phyloP scores from a whole-genome alignment of 1,140 invertebrate species.

The Drosophila lacteicornis region DNA sequence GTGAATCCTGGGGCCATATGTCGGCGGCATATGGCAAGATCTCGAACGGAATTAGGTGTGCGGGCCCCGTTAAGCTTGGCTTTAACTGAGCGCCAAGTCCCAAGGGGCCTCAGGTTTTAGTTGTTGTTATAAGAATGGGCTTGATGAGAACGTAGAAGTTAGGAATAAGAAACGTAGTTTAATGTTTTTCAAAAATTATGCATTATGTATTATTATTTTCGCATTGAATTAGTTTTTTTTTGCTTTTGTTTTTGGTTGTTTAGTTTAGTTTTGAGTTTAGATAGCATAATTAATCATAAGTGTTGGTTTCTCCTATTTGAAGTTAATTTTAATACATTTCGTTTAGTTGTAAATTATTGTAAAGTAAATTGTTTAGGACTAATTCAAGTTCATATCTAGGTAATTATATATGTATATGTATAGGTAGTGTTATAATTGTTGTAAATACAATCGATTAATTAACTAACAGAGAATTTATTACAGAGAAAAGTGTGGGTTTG shows the following conservation, averaged over 20 bases:
- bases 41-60: slow-evolving; percentile 8
- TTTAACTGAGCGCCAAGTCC: slow-evolving; percentile 38
- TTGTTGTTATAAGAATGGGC: slow-evolving; percentile 36
- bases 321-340: slow-evolving; percentile 79
- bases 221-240: slow-evolving; percentile 48
- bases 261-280: slow-evolving; percentile 67
- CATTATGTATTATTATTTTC: slow-evolving; percentile 75
- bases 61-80: slow-evolving; percentile 33
- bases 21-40: slow-evolving; percentile 38
- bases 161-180: slow-evolving; percentile 44
- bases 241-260: slow-evolving; percentile 17
- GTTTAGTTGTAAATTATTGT: slow-evolving; percentile 79
- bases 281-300: slow-evolving; percentile 72
- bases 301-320: slow-evolving; percentile 59
- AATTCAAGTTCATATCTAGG: slow-evolving; percentile 65
- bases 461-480: slow-evolving; percentile 67
- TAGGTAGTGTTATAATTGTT: slow-evolving; percentile 66
- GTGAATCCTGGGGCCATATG: slow-evolving; percentile 45
- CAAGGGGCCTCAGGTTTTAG: slow-evolving; percentile 30
- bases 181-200: slow-evolving; percentile 75
- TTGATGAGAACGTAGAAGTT: slow-evolving; percentile 1
- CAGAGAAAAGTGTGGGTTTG: slow-evolving; percentile 53
- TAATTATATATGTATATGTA: slow-evolving; percentile 40
- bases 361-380: slow-evolving; percentile 65
- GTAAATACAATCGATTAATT: slow-evolving; percentile 79